Evolutionary conservation across 2,797 vertebrate species (phyloP), one percentile per base, ranked within the genome.

Genomic region (Coendou prehensilis): DNA sequence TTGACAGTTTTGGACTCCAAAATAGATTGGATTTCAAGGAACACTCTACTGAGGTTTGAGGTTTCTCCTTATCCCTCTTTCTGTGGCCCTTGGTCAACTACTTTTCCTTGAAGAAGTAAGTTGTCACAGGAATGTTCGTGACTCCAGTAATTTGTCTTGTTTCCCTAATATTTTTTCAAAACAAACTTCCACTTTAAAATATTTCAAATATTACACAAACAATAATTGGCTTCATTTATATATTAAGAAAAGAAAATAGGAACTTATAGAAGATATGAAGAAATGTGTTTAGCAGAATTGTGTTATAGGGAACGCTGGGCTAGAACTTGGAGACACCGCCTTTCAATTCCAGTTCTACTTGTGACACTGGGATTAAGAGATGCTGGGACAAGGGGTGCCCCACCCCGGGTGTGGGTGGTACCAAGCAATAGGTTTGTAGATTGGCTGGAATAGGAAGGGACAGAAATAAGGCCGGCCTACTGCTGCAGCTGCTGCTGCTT

Each of bases 81-180:
- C 59, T 45, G 1, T 59, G 26, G 11, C 13, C 17, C 26, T 37
- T 57, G 9, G 11, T 79, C 67, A 80, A 7, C 9, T 18, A 63
- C 9, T 73, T 69, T 90, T 47, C 41, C 33, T 13, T 11, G 47
- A 92, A 87, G 30, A 86, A 61, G 30, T 67, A 52, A 9, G 18
- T 71, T 69, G 37, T 63, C 15, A 18, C 17, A 80, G 83, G 33
- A 86, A 89, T 54, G 28, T 61, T 45, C 20, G 67, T n/a, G 28
- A 86, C 73, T 69, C 86, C 92, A 90, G 87, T 10, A 94, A 45
- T 47, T 82, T 76, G 22, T 61, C 52, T 17, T 13, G n/a, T 22
- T 14, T 64, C 37, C 59, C 28, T 15, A 37, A 28, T 30, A 7
- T 67, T 85, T 59, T 76, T 90, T 76, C n/a, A 64, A 73, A 87